Percentiles rank a stretch among this genome's conserved stretches.
Conservation (phyloP, 2,888 invertebrate genomes). For the Drosophila pseudotalamancana region DNA sequence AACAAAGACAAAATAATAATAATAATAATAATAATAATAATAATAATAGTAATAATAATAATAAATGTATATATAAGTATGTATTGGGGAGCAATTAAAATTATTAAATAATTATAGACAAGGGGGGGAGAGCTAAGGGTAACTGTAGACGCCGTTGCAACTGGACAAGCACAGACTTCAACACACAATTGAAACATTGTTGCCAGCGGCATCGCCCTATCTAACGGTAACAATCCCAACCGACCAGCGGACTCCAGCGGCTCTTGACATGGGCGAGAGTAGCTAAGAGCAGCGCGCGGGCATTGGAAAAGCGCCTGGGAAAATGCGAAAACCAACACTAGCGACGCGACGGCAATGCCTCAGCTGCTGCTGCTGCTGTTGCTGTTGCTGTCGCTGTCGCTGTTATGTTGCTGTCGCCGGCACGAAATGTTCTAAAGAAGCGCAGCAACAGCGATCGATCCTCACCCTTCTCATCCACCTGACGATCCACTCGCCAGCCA, state of each 20-base stretch:
- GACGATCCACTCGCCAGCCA: constrained; percentile 80
- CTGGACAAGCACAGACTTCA: constrained; percentile 55
- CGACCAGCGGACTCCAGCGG: constrained; percentile 35
- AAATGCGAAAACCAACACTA: constrained; percentile 16
- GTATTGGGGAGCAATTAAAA: constrained; percentile 31
- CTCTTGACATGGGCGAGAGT: constrained; percentile 41
- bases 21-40: constrained; percentile 11
- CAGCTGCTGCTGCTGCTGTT: too few relatives aligned
- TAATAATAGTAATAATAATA: constrained; percentile 11
- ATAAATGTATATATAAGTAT: background rate
- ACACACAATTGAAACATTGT: constrained; percentile 60
- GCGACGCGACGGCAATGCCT: constrained; percentile 28
- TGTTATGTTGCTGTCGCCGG: constrained; percentile 22
- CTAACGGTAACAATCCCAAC: constrained; percentile 14
- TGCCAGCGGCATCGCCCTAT: constrained; percentile 39
- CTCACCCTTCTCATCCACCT: constrained; percentile 57
- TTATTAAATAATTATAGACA: constrained; percentile 17
- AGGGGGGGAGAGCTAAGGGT: background rate
- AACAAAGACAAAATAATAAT: background rate
- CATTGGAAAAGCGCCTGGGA: background rate
- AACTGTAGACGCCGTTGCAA: constrained; percentile 45
- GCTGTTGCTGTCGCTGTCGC: constrained; percentile 13
- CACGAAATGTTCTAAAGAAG: constrained; percentile 72
- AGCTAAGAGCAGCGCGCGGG: constrained; percentile 31
- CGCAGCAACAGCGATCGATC: constrained; percentile 80